Evolutionary conservation across 2,113 vertebrate species (phyloP), one percentile per base, ranked within the genome.

Genomic region (Polypterus senegalus): DNA sequence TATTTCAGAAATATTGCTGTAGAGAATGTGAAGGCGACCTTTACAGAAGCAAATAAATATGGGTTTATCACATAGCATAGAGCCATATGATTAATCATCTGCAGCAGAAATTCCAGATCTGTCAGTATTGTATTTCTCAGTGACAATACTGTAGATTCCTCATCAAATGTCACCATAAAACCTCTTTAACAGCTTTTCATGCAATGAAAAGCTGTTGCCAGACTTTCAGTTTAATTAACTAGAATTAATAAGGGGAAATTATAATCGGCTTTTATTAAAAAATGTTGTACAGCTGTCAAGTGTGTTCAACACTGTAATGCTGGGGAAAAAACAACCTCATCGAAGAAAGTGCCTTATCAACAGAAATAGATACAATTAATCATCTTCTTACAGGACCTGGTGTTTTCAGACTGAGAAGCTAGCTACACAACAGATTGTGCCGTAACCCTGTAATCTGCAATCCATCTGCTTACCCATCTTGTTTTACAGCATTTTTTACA

Each of bases 361-460:
- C 3, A 8, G 49, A 49, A 61, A 61, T 53, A 54, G 51, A 54
- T 53, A 51, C 43, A 53, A 61, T 61, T 61, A 54, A 54, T 54
- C 51, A 54, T 43, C 51, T 45, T 52, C 27, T 53, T 7, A 46
- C 46, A 46, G 49, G 7, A 46, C 53, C 61, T 54, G 49, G 9
- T 5, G 51, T n/a, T 52, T 52, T 10, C 49, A 54, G 54, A 45
- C 44, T 46, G 6, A 49, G 9, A 45, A 46, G 49, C 48, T 45
- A 54, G 60, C 60, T 45, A 3, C 51, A 5, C n/a, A 54, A 10
- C 61, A 54, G 51, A 54, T 54, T 54, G 46, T 4, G 4, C 5
- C 27, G 7, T 58, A 11, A 5, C 51, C 49, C 51, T 53, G 53
- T 54, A 53, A 46, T 62, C 61, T 51, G 11, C 44, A 11, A 47